Conservation (phyloP, 2,888 invertebrate species). For the Osmoderma eremita region DNA sequence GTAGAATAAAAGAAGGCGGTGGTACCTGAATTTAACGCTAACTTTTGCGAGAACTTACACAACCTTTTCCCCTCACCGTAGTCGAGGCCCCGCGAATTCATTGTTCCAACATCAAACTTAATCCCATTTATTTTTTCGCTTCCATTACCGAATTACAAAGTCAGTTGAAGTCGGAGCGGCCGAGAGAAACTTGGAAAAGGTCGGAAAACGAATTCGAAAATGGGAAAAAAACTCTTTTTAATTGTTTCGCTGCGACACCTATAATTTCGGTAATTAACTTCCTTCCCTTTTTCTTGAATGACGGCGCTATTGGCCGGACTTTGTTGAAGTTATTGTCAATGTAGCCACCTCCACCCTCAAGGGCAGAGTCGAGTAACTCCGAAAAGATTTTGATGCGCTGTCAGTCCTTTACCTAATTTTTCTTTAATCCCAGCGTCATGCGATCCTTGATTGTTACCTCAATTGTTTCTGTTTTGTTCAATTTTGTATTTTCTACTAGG, state of each 20-base stretch:
- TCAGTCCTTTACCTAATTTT: conserved; percentile 15
- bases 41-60: no score
- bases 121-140: conserved; percentile 10
- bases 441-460: conserved; percentile 11
- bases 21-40: no score
- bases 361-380: neutral
- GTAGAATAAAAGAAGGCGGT: no score
- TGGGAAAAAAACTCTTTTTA: conserved; percentile 18
- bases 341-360: neutral
- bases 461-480: conserved; percentile 3
- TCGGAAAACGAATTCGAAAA: neutral
- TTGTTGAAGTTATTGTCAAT: conserved; percentile 19
- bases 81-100: no score
- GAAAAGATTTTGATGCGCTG: neutral
- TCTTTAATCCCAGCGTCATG: conserved; percentile 1
- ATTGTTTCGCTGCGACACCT: conserved; percentile 23
- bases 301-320: neutral
- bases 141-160: conserved; percentile 4
- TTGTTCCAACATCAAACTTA: conserved; percentile 14
- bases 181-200: neutral
- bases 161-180: neutral
- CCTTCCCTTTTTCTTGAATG: conserved; percentile 13
- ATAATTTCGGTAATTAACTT: conserved; percentile 30
- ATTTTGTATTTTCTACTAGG: no score
- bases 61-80: no score